Conservation (phyloP, 2,888 invertebrate genomes). For the Tyria jacobaeae region DNA sequence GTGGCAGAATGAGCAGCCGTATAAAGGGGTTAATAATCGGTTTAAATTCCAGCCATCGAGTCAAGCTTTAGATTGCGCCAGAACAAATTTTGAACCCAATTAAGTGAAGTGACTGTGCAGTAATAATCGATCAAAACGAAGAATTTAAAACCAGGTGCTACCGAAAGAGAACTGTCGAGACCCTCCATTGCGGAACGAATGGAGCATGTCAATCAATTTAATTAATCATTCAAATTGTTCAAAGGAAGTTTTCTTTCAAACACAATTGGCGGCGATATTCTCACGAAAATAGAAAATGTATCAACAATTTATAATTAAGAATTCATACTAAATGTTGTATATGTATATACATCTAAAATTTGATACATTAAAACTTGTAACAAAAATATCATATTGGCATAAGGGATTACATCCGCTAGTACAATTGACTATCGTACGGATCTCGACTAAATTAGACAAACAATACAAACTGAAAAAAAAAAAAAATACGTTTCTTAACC, state of each 20-base stretch:
- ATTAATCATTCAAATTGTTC: conserved; percentile 78
- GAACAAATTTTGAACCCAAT: conserved; percentile 78
- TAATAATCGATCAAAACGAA: conserved; percentile 75
- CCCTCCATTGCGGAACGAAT: conserved; percentile 79
- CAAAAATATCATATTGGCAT: neutral
- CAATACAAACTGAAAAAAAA: too few relatives aligned
- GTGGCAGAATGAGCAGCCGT: conserved; percentile 49
- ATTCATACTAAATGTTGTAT: neutral
- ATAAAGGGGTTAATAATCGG: conserved; percentile 64
- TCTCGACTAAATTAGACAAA: too few relatives aligned
- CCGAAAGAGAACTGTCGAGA: conserved; percentile 64
- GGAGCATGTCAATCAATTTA: conserved; percentile 79
- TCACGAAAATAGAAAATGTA: conserved; percentile 16
- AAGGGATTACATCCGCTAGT: neutral
- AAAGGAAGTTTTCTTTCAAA: conserved; percentile 60
- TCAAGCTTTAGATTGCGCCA: conserved; percentile 59
- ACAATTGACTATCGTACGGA: neutral
- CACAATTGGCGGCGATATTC: conserved; percentile 34
- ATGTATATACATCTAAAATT: too few relatives aligned
- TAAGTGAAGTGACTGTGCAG: conserved; percentile 81
- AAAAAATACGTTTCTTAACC: too few relatives aligned
- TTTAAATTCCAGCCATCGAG: conserved; percentile 57
- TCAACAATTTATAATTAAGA: conserved; percentile 5
- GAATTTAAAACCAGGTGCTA: conserved; percentile 74
- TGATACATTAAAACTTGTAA: neutral